A percentile compares a stretch with the other conserved stretches of the same genome.
Evolutionary conservation across 2,888 invertebrate species (phyloP).

Genomic region (Ditula angustiorana): DNA sequence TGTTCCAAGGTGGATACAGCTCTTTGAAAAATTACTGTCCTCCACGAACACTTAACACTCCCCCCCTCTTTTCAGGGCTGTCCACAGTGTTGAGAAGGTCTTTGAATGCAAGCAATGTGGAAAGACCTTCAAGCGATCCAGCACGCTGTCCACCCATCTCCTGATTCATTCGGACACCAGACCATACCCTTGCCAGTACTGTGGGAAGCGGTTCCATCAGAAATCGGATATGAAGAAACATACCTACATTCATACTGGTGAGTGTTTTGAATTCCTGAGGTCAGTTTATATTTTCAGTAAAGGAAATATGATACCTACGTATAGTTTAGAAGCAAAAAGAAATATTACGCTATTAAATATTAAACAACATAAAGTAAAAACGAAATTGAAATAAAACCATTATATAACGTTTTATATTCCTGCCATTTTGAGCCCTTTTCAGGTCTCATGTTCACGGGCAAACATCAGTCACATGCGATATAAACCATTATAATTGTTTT

Average conservation of each 20-base stretch:
- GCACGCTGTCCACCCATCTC: conserved; percentile 98
- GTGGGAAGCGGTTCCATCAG: conserved; percentile 99
- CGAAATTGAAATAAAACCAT: too few relatives aligned
- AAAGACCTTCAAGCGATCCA: conserved; percentile 97
- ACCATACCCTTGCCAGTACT: conserved; percentile 99
- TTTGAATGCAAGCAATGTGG: conserved; percentile 99
- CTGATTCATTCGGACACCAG: conserved; percentile 98
- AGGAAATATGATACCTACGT: too few relatives aligned
- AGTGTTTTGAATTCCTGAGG: conserved; percentile 75
- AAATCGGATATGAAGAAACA: conserved; percentile 99
- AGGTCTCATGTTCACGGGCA: too few relatives aligned
- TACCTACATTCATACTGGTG: conserved; percentile 97
- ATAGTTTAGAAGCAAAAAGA: too few relatives aligned
- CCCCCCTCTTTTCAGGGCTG: conserved; percentile 88
- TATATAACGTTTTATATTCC: too few relatives aligned
- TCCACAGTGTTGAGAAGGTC: conserved; percentile 96
- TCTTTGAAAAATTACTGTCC: conserved; percentile 9
- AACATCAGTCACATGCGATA: too few relatives aligned
- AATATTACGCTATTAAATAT: too few relatives aligned
- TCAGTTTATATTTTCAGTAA: too few relatives aligned
- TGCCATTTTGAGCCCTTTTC: too few relatives aligned
- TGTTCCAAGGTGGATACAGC: too few relatives aligned
- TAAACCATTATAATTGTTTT: too few relatives aligned
- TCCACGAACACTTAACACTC: conserved; percentile 29
- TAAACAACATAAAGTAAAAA: too few relatives aligned